phyloP scores from a whole-genome alignment of 2,113 vertebrate species.

The Corynorhinus townsendii region DNA sequence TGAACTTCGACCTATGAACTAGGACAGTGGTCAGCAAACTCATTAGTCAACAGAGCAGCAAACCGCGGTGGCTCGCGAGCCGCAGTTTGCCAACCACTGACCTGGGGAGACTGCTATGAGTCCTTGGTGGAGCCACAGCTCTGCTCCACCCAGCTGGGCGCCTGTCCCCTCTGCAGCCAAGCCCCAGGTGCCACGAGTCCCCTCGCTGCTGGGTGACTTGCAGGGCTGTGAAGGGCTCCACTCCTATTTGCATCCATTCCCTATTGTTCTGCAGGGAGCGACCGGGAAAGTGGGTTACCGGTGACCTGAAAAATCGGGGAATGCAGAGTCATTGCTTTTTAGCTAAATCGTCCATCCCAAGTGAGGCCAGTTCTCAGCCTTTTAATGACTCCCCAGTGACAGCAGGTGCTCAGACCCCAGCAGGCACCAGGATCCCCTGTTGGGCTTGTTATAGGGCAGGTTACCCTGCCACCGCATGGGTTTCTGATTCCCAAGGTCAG shows the following conservation, averaged over 20 bases:
- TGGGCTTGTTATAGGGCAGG: neutral
- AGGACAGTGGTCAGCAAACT: no score
- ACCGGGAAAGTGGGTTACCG: neutral
- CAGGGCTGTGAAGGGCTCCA: neutral
- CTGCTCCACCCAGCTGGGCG: rapidly evolving
- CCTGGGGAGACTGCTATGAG: rapidly evolving
- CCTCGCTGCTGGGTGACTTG: neutral
- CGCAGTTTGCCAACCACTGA: no score
- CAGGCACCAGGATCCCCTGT: neutral
- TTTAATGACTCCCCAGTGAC: no score
- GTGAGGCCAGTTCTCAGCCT: neutral
- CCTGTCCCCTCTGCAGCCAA: neutral
- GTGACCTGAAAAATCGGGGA: neutral
- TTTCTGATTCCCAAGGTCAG: neutral
- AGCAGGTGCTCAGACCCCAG: neutral
- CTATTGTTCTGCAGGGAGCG: neutral
- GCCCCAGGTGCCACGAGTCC: no score
- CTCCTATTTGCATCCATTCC: neutral
- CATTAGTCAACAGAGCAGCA: no score
- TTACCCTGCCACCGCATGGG: rapidly evolving
- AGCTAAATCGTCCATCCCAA: neutral
- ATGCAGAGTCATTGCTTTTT: neutral
- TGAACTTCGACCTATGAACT: no score
- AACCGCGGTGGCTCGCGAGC: no score
- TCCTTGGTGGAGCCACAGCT: rapidly evolving